Evolutionary conservation across 2,113 vertebrate species (phyloP).

Genomic region (Plecturocebus donacophilus): DNA sequence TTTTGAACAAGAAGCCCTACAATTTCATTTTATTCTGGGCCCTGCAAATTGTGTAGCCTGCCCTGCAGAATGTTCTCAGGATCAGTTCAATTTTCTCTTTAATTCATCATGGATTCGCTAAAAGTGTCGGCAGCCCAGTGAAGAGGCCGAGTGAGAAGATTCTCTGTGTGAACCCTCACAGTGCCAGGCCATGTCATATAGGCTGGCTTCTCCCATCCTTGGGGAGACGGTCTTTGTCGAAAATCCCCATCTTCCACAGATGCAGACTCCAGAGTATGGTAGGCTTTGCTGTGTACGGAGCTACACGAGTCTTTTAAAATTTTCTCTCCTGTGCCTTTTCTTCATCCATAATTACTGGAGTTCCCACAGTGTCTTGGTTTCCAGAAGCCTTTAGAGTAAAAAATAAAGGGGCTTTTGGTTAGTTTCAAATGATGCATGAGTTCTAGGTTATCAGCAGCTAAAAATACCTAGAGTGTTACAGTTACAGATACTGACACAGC

Average conservation of each 20-base stretch:
- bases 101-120: neutral
- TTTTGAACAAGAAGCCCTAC: neutral
- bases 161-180: neutral
- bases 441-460: neutral
- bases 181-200: rapidly evolving
- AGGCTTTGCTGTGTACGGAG: neutral
- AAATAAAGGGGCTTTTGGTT: neutral
- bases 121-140: neutral
- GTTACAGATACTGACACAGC: neutral
- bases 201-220: neutral
- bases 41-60: neutral
- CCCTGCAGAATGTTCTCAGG: neutral
- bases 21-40: neutral
- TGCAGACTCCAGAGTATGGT: too few species aligned
- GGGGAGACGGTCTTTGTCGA: neutral
- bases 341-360: neutral
- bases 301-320: neutral
- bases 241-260: neutral
- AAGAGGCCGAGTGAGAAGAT: neutral
- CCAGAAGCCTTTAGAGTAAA: neutral
- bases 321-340: neutral
- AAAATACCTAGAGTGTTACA: neutral
- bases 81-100: neutral
- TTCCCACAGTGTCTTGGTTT: neutral
- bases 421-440: neutral